phyloP scores from a whole-genome alignment of 2,888 invertebrate species.

The Euphydryas editha region DNA sequence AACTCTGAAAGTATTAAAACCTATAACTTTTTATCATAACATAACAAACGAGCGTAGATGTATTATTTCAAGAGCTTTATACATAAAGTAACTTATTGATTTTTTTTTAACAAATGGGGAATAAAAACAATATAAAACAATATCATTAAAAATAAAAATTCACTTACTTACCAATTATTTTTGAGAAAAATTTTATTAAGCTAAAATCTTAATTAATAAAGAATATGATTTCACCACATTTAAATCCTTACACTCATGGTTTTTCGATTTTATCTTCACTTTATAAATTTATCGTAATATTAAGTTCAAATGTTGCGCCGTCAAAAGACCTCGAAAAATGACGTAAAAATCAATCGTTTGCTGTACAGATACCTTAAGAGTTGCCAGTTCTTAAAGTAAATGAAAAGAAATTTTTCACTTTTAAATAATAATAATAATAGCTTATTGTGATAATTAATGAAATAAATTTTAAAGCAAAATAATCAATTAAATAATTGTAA shows the following conservation, averaged over 20 bases:
- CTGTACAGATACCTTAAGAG: slow-evolving; percentile 19
- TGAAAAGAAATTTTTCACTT: background rate
- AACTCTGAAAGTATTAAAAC: too few species aligned
- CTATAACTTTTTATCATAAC: too few species aligned
- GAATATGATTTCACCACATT: slow-evolving; percentile 15
- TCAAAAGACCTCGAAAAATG: slow-evolving; percentile 60
- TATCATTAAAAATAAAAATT: slow-evolving; percentile 5
- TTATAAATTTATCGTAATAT: slow-evolving; percentile 51
- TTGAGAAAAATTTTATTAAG: slow-evolving; percentile 6
- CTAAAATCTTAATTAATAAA: slow-evolving; percentile 14
- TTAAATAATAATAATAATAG: background rate
- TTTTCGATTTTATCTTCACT: slow-evolving; percentile 43
- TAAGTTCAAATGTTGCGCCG: slow-evolving; percentile 79
- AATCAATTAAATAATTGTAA: too few species aligned
- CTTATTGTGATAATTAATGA: background rate
- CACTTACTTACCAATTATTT: slow-evolving; percentile 33
- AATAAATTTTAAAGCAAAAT: too few species aligned
- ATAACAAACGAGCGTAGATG: too few species aligned
- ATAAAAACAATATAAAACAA: too few species aligned
- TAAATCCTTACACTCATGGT: slow-evolving; percentile 31
- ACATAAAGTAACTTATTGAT: too few species aligned
- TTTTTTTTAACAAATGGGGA: too few species aligned
- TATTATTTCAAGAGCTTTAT: background rate
- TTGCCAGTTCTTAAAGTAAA: slow-evolving; percentile 32
- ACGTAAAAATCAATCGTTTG: slow-evolving; percentile 68